A percentile compares a stretch with the other conserved stretches of the same genome.
Evolutionary conservation across 1,140 invertebrate species (phyloP).

Genomic region (Anastrepha ludens): DNA sequence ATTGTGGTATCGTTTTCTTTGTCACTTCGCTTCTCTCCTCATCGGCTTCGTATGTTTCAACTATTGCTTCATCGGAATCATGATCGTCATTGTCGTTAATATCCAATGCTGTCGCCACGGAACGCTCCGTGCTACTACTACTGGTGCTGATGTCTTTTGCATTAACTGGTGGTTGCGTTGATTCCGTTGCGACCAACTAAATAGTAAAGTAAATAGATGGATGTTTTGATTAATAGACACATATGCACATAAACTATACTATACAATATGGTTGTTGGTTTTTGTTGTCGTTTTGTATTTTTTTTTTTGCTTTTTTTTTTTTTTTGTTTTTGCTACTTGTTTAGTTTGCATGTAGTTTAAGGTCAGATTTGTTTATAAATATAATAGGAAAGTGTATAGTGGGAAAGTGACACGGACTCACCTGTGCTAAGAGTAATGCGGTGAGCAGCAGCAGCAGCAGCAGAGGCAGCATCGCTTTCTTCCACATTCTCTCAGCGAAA

Average conservation of each 20-base stretch:
- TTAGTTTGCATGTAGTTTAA: conserved; percentile 52
- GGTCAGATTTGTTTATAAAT: conserved; percentile 52
- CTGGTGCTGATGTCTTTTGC: conserved; percentile 28
- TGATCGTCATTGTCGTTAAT: conserved; percentile 24
- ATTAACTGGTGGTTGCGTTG: neutral
- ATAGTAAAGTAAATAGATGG: conserved; percentile 22
- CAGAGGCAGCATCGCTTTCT: conserved; percentile 48
- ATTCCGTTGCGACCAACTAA: conserved; percentile 26
- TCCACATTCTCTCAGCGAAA: conserved; percentile 51
- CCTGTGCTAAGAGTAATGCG: conserved; percentile 48
- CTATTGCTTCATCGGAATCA: conserved; percentile 4
- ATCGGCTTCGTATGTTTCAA: conserved; percentile 24
- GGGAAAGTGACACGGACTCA: conserved; percentile 4
- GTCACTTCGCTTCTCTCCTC: neutral
- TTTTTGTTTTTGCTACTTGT: neutral
- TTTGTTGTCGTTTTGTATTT: neutral
- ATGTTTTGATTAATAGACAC: conserved; percentile 18
- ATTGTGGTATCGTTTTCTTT: conserved; percentile 25
- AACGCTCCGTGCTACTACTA: conserved; percentile 45
- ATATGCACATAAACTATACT: neutral
- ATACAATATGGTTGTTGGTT: neutral
- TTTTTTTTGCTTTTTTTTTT: neutral
- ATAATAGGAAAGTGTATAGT: conserved; percentile 22
- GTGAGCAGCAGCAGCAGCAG: conserved; percentile 45
- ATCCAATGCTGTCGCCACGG: conserved; percentile 24